Evolutionary conservation across 2,888 invertebrate species (phyloP).

Genomic region (Noctua janthina): DNA sequence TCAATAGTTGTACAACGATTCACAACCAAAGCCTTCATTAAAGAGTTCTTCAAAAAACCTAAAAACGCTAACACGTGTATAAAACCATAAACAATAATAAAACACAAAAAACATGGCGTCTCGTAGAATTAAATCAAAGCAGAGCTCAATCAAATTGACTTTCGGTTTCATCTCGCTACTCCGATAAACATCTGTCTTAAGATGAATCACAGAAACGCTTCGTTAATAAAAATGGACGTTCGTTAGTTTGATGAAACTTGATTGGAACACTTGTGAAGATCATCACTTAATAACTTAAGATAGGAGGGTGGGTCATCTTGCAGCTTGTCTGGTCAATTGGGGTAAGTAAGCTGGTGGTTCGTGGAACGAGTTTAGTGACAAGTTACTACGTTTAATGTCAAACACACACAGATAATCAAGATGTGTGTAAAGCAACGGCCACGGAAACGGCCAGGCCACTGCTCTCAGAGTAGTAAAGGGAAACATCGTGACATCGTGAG

Average conservation of each 20-base stretch:
- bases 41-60: not conserved
- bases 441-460: not conserved
- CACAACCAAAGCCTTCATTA: not conserved
- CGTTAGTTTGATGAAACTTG: conserved; percentile 32
- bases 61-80: not conserved
- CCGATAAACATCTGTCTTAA: conserved; percentile 33
- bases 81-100: not conserved
- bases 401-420: not conserved
- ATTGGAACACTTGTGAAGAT: conserved; percentile 38
- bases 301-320: conserved; percentile 15
- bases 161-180: conserved; percentile 39
- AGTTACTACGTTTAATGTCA: not conserved
- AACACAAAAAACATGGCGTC: conserved; percentile 1
- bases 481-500: not conserved
- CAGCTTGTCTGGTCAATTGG: conserved; percentile 48
- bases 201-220: conserved; percentile 34
- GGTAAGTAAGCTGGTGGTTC: conserved; percentile 32
- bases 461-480: not conserved
- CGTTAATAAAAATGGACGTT: conserved; percentile 13
- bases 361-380: not conserved
- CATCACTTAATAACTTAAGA: conserved; percentile 30
- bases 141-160: conserved; percentile 18
- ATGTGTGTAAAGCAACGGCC: not conserved
- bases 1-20: not conserved
- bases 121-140: conserved; percentile 18